These are phyloP conservation scores for Scaptomyza pallida DNA, from an alignment of 1,140 invertebrate species.

Conservation along the genomic window DNA sequence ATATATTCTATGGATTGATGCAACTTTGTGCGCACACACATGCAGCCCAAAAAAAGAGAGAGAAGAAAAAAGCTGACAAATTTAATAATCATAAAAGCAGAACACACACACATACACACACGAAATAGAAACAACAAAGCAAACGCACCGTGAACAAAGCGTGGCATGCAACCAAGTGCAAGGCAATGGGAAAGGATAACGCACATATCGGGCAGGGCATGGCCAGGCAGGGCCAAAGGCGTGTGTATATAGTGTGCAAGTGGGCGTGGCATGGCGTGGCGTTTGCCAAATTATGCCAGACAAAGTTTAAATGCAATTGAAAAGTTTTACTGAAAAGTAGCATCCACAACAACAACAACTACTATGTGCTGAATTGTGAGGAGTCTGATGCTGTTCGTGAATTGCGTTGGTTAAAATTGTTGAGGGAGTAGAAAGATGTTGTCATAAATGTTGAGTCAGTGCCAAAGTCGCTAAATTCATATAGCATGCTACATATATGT, in stretches of 20 bases:
- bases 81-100: slow-evolving; percentile 70
- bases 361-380: neutral
- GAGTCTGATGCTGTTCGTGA: too few species aligned
- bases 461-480: slow-evolving; percentile 56
- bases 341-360: neutral
- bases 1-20: neutral
- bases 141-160: slow-evolving; percentile 45
- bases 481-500: slow-evolving; percentile 20
- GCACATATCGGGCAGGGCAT: slow-evolving; percentile 26
- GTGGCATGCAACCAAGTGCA: slow-evolving; percentile 28
- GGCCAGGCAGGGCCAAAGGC: slow-evolving; percentile 26
- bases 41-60: too few species aligned
- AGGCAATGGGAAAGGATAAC: slow-evolving; percentile 28
- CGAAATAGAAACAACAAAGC: slow-evolving; percentile 39
- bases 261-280: slow-evolving; percentile 11
- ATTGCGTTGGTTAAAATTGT: too few species aligned
- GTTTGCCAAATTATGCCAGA: slow-evolving; percentile 51
- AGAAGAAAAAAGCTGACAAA: slow-evolving; percentile 25
- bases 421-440: slow-evolving; percentile 51
- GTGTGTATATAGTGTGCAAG: neutral
- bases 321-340: slow-evolving; percentile 54
- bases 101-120: too few species aligned
- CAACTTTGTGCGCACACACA: slow-evolving; percentile 1
- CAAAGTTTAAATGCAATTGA: slow-evolving; percentile 76
- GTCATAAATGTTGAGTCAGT: slow-evolving; percentile 59